Base-by-base conservation (phyloP, 2,888 invertebrate species). In the Coenonympha arcania region DNA sequence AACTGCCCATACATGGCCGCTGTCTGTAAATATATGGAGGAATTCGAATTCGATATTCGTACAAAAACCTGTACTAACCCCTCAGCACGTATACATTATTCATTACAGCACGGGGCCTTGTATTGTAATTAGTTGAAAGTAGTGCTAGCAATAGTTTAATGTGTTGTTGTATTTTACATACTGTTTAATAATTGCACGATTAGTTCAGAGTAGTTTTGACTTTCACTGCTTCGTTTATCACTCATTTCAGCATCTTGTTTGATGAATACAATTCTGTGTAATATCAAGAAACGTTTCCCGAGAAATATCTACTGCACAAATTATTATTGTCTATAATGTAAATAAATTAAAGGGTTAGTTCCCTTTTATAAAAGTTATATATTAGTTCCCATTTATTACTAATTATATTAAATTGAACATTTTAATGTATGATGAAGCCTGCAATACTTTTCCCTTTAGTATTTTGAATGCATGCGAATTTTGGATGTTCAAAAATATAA, bases 71-170 rank as follows among this genome's bases (percentile, higher is more conserved):
- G n/a, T n/a, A n/a, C n/a, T n/a, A n/a, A n/a, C n/a, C n/a, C n/a
- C n/a, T n/a, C n/a, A n/a, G n/a, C n/a, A n/a, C n/a, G n/a, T n/a
- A n/a, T n/a, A n/a, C 51, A 54, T 56, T 45, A 37, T 45, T 50
- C 47, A 57, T 57, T 54, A 48, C 57, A 55, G 62, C 61, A 57
- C 61, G 62, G 52, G 50, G 36, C 47, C 48, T 43, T 30, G 36
- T 22, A 28, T 34, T 24, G 36, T 28, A 45, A 28, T 45, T 45
- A 45, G 26, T n/a, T n/a, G 36, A 40, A 33, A 24, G 39, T 37
- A 40, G 26, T 48, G 36, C 22, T 20, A 34, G 3, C 20, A 15
- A 15, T 34, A 15, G 16, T n/a, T 42, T 11, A 20, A 19, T 24
- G 18, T 43, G 24, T 34, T 16, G 20, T 33, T 34, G 34, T 11